Evolutionary conservation across 64 coral and sea anemone species (phyloP).

Genomic region (Stylophora pistillata): DNA sequence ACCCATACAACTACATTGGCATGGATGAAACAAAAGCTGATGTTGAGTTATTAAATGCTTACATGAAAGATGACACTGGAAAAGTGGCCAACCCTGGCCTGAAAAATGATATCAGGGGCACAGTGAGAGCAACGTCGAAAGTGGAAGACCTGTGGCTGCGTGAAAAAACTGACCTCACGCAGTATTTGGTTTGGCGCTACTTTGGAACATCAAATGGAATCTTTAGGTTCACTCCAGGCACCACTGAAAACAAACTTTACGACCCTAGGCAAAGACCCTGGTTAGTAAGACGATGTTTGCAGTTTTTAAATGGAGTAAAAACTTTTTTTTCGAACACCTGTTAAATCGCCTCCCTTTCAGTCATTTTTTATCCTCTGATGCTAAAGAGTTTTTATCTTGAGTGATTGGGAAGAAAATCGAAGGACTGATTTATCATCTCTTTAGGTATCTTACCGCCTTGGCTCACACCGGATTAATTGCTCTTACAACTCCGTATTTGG

Average conservation of each 20-base stretch:
- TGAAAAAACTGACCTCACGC: slow-evolving; percentile 44
- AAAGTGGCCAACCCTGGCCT: slow-evolving; percentile 55
- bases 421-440: neutral
- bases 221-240: slow-evolving; percentile 46
- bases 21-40: slow-evolving; percentile 16
- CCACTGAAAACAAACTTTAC: neutral
- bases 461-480: neutral
- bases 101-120: slow-evolving; percentile 44
- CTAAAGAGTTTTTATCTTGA: too few relatives aligned
- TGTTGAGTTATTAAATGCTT: slow-evolving; percentile 12
- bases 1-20: slow-evolving; percentile 45
- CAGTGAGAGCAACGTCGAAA: slow-evolving; percentile 51
- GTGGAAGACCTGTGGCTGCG: slow-evolving; percentile 61
- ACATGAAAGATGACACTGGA: slow-evolving; percentile 18
- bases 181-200: slow-evolving; percentile 74
- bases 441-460: slow-evolving; percentile 31
- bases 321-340: too few relatives aligned
- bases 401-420: neutral
- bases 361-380: too few relatives aligned
- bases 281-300: neutral
- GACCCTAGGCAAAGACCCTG: slow-evolving; percentile 63
- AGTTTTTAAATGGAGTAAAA: too few relatives aligned
- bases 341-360: too few relatives aligned
- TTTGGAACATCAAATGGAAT: slow-evolving; percentile 61
- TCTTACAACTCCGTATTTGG: slow-evolving; percentile 37